Percentiles rank a stretch among this genome's conserved stretches.
Evolutionary conservation across 1,140 invertebrate genomes (phyloP).

Genomic region (Parapsyche elsis): DNA sequence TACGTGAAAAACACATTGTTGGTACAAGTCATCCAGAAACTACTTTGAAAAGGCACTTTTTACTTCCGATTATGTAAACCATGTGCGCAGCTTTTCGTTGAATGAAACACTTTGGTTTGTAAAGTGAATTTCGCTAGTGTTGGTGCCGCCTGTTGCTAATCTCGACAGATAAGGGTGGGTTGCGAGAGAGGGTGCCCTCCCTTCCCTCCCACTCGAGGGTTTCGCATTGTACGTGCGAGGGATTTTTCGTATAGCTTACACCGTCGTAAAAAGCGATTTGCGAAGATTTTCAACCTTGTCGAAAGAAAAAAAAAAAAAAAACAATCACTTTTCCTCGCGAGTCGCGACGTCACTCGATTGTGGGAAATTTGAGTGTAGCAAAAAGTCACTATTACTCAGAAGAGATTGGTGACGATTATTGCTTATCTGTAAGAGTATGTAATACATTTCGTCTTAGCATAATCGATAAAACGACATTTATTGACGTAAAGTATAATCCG

Average conservation of each 20-base stretch:
- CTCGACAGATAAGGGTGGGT: constrained; percentile 4
- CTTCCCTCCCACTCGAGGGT: background rate
- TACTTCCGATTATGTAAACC: too few relatives aligned
- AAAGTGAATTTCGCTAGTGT: background rate
- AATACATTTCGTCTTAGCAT: too few relatives aligned
- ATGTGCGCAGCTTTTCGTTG: background rate
- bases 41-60: too few relatives aligned
- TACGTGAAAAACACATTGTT: too few relatives aligned
- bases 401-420: too few relatives aligned
- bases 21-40: too few relatives aligned
- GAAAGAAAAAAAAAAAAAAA: background rate
- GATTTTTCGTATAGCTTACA: background rate
- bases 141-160: constrained; percentile 22
- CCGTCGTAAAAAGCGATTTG: constrained; percentile 16
- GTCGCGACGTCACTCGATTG: too few relatives aligned
- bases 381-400: too few relatives aligned
- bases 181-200: background rate
- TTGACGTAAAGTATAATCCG: too few relatives aligned
- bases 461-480: too few relatives aligned
- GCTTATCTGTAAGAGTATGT: too few relatives aligned
- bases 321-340: background rate
- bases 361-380: too few relatives aligned
- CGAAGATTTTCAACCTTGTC: background rate
- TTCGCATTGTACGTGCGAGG: background rate
- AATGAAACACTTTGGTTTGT: background rate